Evolutionary conservation across 2,113 vertebrate genomes (phyloP).

Genomic region (Delphinapterus leucas): DNA sequence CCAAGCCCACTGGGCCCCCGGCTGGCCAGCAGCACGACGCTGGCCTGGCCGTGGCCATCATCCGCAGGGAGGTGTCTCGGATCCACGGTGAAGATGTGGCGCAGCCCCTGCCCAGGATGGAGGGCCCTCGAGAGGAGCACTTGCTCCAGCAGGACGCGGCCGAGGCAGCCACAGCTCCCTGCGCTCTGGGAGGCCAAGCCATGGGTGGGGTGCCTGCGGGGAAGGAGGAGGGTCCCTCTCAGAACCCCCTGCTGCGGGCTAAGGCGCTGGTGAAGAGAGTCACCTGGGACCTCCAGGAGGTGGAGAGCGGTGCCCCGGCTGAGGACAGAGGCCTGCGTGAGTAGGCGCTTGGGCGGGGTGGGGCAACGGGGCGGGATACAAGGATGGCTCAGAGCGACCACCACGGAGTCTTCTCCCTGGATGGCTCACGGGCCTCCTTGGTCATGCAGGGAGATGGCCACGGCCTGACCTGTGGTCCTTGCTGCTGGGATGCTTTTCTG

Average conservation of each 20-base stretch:
- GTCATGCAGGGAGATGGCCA: neutral
- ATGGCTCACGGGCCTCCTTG: rapidly evolving
- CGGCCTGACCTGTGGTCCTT: neutral
- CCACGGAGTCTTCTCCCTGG: neutral
- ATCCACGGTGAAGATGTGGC: rapidly evolving
- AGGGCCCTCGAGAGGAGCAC: neutral
- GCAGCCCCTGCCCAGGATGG: neutral
- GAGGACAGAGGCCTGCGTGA: constrained; percentile 42
- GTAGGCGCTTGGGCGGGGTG: neutral
- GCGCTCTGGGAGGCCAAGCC: neutral
- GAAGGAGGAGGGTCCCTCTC: constrained; percentile 61
- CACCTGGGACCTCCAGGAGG: constrained; percentile 96
- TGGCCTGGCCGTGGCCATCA: neutral
- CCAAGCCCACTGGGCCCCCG: rapidly evolving
- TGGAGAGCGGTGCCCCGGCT: constrained; percentile 39
- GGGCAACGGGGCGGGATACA: rapidly evolving
- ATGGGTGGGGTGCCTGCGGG: rapidly evolving
- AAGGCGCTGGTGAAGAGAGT: constrained; percentile 93
- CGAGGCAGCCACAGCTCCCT: neutral
- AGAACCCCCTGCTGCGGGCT: constrained; percentile 78
- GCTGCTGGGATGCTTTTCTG: neutral
- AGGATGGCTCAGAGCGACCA: rapidly evolving
- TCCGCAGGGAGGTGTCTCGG: neutral
- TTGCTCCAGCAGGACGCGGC: neutral
- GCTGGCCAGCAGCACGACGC: neutral